Conservation (phyloP, 2,888 invertebrate species). For the Lycia hirtaria region DNA sequence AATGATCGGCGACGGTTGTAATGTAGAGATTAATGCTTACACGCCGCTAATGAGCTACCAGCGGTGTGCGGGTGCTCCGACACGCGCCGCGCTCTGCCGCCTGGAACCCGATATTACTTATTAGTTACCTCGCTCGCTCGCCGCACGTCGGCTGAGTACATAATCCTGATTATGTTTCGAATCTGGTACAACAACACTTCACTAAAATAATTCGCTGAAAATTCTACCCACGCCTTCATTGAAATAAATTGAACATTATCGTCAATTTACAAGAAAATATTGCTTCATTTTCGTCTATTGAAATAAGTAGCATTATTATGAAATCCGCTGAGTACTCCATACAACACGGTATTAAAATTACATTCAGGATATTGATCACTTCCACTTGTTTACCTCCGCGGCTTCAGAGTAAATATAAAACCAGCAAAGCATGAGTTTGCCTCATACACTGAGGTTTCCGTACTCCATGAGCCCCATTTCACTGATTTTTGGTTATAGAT, state of each 20-base stretch:
- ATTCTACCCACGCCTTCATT: background rate
- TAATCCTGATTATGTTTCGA: no score
- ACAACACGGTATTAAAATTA: constrained; percentile 1
- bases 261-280: background rate
- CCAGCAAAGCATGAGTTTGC: background rate
- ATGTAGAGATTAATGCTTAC: constrained; percentile 15
- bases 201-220: no score
- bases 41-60: constrained; percentile 12
- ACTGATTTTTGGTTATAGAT: no score
- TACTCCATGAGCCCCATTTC: no score
- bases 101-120: background rate
- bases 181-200: no score
- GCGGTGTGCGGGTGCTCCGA: background rate
- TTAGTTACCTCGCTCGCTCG: background rate
- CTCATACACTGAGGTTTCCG: no score
- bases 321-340: background rate
- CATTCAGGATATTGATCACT: constrained; percentile 6
- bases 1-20: constrained; percentile 14
- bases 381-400: background rate
- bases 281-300: background rate
- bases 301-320: background rate
- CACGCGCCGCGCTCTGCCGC: background rate
- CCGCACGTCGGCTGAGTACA: background rate
- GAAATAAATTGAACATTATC: background rate
- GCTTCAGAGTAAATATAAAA: constrained; percentile 1